Evolutionary conservation across 2,113 vertebrate genomes (phyloP).

Genomic region (Melanocharis versteri): DNA sequence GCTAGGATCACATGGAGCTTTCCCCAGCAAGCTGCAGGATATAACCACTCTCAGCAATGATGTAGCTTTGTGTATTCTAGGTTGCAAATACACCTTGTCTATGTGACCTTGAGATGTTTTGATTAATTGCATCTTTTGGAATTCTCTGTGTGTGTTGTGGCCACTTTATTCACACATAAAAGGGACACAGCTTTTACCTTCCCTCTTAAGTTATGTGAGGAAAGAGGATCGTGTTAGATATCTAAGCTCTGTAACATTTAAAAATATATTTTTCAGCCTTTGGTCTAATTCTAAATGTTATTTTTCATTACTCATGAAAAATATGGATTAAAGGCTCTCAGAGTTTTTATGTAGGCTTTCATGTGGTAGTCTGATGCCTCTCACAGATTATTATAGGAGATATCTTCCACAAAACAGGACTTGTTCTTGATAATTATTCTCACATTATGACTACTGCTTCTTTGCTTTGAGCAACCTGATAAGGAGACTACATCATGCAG

Average conservation of each 20-base stretch:
- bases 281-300: not conserved
- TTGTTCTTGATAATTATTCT: slow-evolving; percentile 8
- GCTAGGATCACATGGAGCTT: not conserved
- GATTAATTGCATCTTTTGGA: not conserved
- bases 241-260: not conserved
- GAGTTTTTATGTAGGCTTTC: not conserved
- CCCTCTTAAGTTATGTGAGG: not conserved
- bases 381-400: not conserved
- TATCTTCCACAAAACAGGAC: not conserved
- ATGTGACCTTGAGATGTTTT: not conserved
- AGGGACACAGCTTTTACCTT: not conserved
- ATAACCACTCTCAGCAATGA: not conserved
- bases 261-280: not conserved
- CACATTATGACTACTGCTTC: not conserved
- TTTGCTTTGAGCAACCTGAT: not conserved
- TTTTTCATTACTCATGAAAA: not conserved
- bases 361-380: not conserved
- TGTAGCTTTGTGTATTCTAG: not conserved
- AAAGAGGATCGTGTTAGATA: not conserved
- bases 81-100: not conserved
- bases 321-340: not conserved
- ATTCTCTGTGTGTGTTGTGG: not conserved
- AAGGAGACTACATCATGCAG: not conserved
- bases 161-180: not conserved
- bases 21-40: not conserved